These are phyloP conservation scores for Megamerina dolium DNA, from an alignment of 2,888 invertebrate species.

Conservation along the genomic window DNA sequence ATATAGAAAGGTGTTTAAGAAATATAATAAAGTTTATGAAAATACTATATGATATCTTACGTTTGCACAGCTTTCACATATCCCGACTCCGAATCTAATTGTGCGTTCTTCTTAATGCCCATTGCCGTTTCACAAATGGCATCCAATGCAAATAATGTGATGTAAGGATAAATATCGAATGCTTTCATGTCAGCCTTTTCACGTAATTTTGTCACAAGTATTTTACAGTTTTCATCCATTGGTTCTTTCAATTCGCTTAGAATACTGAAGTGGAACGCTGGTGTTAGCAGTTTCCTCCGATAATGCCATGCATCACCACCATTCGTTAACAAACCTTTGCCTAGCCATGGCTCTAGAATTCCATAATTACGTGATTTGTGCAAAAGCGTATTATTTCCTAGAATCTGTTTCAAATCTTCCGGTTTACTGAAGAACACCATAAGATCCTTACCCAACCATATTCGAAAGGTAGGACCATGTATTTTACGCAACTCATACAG, in stretches of 20 bases:
- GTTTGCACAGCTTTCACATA: slow-evolving; percentile 66
- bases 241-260: slow-evolving; percentile 66
- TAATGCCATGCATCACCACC: slow-evolving; percentile 57
- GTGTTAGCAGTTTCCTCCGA: slow-evolving; percentile 68
- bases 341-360: slow-evolving; percentile 39
- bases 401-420: slow-evolving; percentile 36
- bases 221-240: slow-evolving; percentile 61
- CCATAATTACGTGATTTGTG: slow-evolving; percentile 39
- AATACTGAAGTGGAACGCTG: slow-evolving; percentile 75
- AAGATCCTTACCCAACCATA: slow-evolving; percentile 46
- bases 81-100: slow-evolving; percentile 59
- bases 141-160: slow-evolving; percentile 47
- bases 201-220: slow-evolving; percentile 50
- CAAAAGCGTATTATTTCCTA: slow-evolving; percentile 36
- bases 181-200: slow-evolving; percentile 48
- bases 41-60: no score
- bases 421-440: slow-evolving; percentile 39
- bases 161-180: slow-evolving; percentile 58
- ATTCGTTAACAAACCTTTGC: slow-evolving; percentile 42
- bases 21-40: background rate
- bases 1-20: background rate
- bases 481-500: slow-evolving; percentile 30
- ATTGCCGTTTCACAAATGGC: slow-evolving; percentile 65
- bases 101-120: slow-evolving; percentile 71
- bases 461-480: slow-evolving; percentile 40